Evolutionary conservation across 2,113 vertebrate species (phyloP).

Genomic region (Excalfactoria chinensis): DNA sequence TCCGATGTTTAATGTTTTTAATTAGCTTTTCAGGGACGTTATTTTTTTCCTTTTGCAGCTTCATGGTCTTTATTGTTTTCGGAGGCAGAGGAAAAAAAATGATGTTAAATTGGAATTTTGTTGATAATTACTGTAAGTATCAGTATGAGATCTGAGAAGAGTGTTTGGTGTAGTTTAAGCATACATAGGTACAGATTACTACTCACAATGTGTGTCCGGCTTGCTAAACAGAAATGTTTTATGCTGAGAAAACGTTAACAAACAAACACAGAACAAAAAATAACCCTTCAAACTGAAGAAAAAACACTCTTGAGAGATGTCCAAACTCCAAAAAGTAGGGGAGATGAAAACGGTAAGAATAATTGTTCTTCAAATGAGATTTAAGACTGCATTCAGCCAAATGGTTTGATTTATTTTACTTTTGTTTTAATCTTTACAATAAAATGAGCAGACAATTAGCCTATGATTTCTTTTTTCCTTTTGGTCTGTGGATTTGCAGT

Average conservation of each 20-base stretch:
- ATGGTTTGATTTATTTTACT: not conserved
- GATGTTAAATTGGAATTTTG: not conserved
- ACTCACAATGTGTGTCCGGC: not conserved
- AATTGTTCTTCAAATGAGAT: not conserved
- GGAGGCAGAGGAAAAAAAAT: not conserved
- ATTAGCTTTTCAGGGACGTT: not conserved
- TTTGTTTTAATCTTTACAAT: too few relatives aligned
- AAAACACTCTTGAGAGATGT: not conserved
- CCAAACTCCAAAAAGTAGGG: not conserved
- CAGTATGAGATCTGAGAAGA: not conserved
- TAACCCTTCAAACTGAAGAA: rapidly evolving
- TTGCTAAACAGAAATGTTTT: not conserved
- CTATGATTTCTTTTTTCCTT: not conserved
- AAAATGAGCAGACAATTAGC: not conserved
- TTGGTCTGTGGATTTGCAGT: not conserved
- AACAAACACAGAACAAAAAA: not conserved
- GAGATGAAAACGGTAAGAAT: not conserved
- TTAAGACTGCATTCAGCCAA: not conserved
- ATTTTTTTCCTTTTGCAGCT: not conserved
- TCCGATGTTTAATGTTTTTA: not conserved
- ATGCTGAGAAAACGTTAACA: not conserved
- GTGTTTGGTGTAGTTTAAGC: not conserved
- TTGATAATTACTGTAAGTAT: not conserved
- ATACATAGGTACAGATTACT: not conserved
- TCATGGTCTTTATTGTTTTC: not conserved